A percentile compares a stretch with the other conserved stretches of the same genome.
These are phyloP conservation scores for Clamator glandarius DNA, from an alignment of 2,797 vertebrate species.

Conservation along the genomic window DNA sequence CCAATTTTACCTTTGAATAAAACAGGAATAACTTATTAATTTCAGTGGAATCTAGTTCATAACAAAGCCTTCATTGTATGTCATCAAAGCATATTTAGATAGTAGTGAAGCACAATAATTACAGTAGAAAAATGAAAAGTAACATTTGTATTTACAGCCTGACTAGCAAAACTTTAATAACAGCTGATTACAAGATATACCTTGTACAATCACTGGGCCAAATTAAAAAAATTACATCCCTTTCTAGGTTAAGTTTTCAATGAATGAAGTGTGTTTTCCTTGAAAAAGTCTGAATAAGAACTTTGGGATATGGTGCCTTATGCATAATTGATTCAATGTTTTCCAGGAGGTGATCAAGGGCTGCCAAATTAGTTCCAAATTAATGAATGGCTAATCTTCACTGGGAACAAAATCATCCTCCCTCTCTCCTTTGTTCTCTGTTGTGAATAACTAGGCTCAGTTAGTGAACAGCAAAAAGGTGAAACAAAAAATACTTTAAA, in stretches of 20 bases:
- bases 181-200: background rate
- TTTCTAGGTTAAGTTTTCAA: background rate
- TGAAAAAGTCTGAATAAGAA: background rate
- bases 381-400: background rate
- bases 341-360: background rate
- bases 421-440: background rate
- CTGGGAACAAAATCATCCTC: background rate
- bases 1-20: background rate
- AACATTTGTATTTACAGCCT: background rate
- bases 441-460: background rate
- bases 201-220: background rate
- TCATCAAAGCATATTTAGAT: background rate
- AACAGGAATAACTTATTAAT: background rate
- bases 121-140: background rate
- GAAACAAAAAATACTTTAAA: background rate
- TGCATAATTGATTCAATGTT: background rate
- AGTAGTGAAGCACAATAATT: background rate
- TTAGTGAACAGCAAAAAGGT: background rate
- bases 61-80: background rate
- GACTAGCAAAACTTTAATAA: background rate
- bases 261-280: background rate
- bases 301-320: background rate
- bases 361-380: background rate
- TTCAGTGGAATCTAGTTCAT: background rate
- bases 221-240: background rate